Percentiles rank a stretch among this genome's conserved stretches.
Conservation (phyloP, 2,888 invertebrate species). For the Scaptomyza polygonia region DNA sequence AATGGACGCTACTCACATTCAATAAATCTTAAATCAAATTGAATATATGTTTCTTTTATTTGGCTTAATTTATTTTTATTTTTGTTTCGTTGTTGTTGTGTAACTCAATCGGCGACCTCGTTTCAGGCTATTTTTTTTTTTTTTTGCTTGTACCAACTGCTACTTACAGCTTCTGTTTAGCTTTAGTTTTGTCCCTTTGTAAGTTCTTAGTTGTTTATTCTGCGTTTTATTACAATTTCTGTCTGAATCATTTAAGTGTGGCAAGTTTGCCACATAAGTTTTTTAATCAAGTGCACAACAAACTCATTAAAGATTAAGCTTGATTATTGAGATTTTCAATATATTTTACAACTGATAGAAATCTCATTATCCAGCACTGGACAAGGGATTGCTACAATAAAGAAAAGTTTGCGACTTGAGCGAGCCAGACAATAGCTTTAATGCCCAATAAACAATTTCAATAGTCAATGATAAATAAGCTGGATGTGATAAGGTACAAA, state of each 20-base stretch:
- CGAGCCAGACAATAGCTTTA: conserved; percentile 46
- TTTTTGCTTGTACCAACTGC: background rate
- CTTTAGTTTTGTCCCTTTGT: conserved; percentile 19
- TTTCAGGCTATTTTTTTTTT: conserved; percentile 4
- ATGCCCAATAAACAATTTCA: conserved; percentile 54
- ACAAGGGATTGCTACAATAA: conserved; percentile 41
- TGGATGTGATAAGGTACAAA: conserved; percentile 51
- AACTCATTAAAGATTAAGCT: conserved; percentile 11
- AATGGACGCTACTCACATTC: conserved; percentile 44
- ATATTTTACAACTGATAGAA: conserved; percentile 38
- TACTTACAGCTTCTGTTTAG: conserved; percentile 15
- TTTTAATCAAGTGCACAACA: conserved; percentile 26
- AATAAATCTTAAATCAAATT: conserved; percentile 78
- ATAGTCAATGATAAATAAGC: conserved; percentile 61
- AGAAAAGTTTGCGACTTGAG: conserved; percentile 51
- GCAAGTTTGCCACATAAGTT: conserved; percentile 42
- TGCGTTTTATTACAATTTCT: conserved; percentile 55
- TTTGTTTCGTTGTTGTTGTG: background rate
- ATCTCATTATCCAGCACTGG: conserved; percentile 48
- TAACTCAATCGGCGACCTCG: conserved; percentile 5
- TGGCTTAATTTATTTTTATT: conserved; percentile 13
- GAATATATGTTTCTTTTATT: conserved; percentile 74
- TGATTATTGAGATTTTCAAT: conserved; percentile 31
- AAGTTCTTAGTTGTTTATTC: conserved; percentile 48
- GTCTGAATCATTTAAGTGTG: conserved; percentile 39